These are phyloP conservation scores for Loriculus beryllinus DNA, from an alignment of 2,797 vertebrate genomes.

Conservation along the genomic window DNA sequence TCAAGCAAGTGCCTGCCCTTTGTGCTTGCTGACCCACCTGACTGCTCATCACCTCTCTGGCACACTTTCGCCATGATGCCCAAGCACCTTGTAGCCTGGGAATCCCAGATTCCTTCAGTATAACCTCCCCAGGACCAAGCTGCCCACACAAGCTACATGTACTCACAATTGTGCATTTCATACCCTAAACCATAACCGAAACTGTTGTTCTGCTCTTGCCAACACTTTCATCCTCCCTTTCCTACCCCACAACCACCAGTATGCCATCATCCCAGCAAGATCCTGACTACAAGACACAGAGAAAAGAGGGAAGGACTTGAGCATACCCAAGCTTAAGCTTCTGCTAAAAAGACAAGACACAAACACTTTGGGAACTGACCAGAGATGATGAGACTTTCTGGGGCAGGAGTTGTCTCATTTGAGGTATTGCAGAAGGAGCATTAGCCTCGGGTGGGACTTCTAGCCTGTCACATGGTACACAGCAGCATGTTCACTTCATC, in stretches of 20 bases:
- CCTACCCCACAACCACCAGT: neutral
- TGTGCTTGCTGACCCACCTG: neutral
- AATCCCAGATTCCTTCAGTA: neutral
- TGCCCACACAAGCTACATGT: accelerated
- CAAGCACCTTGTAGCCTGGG: too few relatives aligned
- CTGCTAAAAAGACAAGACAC: neutral
- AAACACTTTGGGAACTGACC: neutral
- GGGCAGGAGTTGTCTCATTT: neutral
- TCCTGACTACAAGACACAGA: accelerated
- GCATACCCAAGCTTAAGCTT: neutral
- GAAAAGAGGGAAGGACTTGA: neutral
- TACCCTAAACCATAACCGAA: neutral
- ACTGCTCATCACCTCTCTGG: neutral
- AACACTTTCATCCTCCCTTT: neutral
- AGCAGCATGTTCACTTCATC: neutral
- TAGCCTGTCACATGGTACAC: neutral
- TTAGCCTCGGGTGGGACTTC: neutral
- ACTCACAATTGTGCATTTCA: neutral
- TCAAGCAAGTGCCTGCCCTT: accelerated
- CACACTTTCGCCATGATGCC: too few relatives aligned
- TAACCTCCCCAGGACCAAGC: accelerated
- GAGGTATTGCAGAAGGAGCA: neutral
- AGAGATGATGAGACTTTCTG: neutral
- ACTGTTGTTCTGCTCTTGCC: neutral
- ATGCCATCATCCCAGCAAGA: neutral